A percentile compares a stretch with the other conserved stretches of the same genome.
These are phyloP conservation scores for Tetragonula carbonaria DNA, from an alignment of 2,888 invertebrate species.

Conservation along the genomic window DNA sequence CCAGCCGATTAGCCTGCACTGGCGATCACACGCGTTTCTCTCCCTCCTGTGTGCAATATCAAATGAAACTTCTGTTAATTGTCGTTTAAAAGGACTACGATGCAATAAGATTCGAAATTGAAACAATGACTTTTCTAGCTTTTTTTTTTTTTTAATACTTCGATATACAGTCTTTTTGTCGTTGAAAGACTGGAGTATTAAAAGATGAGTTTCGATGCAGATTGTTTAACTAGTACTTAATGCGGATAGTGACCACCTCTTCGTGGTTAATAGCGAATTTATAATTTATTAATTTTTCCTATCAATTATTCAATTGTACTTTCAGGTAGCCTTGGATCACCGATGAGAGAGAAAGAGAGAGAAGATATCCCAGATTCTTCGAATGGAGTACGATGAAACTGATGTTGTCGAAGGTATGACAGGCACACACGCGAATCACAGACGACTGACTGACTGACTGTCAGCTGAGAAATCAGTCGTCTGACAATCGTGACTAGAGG, in stretches of 20 bases:
- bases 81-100: background rate
- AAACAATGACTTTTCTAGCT: background rate
- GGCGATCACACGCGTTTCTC: background rate
- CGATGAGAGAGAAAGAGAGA: background rate
- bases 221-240: no score
- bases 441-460: background rate
- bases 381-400: background rate
- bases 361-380: background rate
- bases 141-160: no score
- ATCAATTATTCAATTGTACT: no score
- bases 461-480: background rate
- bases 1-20: conserved; percentile 9
- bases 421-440: background rate
- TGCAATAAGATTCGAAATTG: background rate
- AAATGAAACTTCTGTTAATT: background rate
- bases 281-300: no score
- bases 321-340: no score
- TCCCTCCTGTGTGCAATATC: background rate
- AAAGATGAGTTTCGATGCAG: no score
- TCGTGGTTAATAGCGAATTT: no score
- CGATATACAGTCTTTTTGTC: no score
- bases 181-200: no score
- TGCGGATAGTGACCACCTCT: no score
- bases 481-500: background rate
- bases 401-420: background rate